phyloP scores from a whole-genome alignment of 2,888 invertebrate genomes.

The Craniophora ligustri region DNA sequence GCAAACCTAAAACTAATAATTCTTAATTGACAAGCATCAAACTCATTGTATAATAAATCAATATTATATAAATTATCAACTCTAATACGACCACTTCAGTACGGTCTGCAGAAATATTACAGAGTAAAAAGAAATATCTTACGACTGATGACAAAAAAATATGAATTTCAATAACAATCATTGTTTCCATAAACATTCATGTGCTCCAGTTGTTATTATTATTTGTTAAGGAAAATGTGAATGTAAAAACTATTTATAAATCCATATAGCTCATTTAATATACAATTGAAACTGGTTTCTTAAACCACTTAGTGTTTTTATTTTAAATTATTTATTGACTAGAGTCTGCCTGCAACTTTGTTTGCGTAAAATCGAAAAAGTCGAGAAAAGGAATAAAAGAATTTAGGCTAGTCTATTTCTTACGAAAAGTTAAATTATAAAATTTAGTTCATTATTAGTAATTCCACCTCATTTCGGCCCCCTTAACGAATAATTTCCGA shows the following conservation, averaged over 20 bases:
- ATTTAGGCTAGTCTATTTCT: too few relatives aligned
- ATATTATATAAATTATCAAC: too few relatives aligned
- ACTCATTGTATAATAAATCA: too few relatives aligned
- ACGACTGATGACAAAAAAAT: neutral
- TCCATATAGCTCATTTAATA: slow-evolving; percentile 1
- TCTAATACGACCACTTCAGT: too few relatives aligned
- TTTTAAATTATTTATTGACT: too few relatives aligned
- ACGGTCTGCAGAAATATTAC: slow-evolving; percentile 7
- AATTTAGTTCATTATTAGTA: too few relatives aligned
- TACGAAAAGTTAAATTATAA: too few relatives aligned
- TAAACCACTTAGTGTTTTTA: slow-evolving; percentile 15
- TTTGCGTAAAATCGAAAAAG: slow-evolving; percentile 2
- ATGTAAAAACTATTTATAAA: slow-evolving; percentile 6
- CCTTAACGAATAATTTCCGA: too few relatives aligned
- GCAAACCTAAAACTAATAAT: too few relatives aligned
- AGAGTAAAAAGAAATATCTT: neutral
- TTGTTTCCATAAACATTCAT: slow-evolving; percentile 1
- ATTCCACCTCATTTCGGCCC: too few relatives aligned
- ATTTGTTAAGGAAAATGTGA: slow-evolving; percentile 21
- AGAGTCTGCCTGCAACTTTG: too few relatives aligned
- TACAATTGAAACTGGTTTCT: slow-evolving; percentile 10
- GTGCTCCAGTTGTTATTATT: neutral
- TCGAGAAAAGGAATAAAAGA: neutral
- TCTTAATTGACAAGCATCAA: too few relatives aligned
- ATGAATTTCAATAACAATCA: neutral